Base-by-base conservation (phyloP, 1,140 invertebrate genomes). In the Patella vulgata region DNA sequence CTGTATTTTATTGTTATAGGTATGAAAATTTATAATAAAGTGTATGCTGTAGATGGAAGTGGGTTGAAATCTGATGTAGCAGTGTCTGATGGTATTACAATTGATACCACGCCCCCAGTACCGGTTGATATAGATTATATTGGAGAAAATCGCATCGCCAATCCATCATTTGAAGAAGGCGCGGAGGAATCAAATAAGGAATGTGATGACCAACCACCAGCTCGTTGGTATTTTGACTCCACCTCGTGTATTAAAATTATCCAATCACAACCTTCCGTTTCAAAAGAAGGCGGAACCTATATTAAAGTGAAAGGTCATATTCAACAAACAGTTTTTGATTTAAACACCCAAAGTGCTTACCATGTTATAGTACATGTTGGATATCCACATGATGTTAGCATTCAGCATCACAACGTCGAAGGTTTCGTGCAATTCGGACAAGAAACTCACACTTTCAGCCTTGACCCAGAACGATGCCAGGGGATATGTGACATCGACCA, bases 61-160 rank as follows among this genome's bases (percentile, higher is more conserved):
- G 72, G 72, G 17, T 66, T 66, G 11, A 58, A 53, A 21, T 76
- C 76, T 27, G 25, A 33, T 12, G 56, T 56, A 21, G 58, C 55
- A 31, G 59, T 67, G 11, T 78, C 76, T 21, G 59, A 78, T 68
- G 76, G 76, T 9, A 54, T 75, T 19, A 52, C 59, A 11, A 46
- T 78, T 17, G 76, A 78, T 40, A 57, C 43, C 9, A 66, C 72
- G 1, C 61, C 70, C 43, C 70, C 76, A 11, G 28, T 43, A 2
- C 42, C 61, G 6, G n/a, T 59, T 11, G 31, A 36, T 39, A 47
- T 62, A 3, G 42, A 65, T 8, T 57, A 61, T 39, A 55, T 51
- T 31, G 63, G 47, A 8, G 47, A 58, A 1, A 76, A 78, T 48
- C 17, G 71, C 3, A 42, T 71, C 3, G 21, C 36, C 9, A 72